Base-by-base conservation (phyloP, 2,113 vertebrate species). In the Lagopus leucura region DNA sequence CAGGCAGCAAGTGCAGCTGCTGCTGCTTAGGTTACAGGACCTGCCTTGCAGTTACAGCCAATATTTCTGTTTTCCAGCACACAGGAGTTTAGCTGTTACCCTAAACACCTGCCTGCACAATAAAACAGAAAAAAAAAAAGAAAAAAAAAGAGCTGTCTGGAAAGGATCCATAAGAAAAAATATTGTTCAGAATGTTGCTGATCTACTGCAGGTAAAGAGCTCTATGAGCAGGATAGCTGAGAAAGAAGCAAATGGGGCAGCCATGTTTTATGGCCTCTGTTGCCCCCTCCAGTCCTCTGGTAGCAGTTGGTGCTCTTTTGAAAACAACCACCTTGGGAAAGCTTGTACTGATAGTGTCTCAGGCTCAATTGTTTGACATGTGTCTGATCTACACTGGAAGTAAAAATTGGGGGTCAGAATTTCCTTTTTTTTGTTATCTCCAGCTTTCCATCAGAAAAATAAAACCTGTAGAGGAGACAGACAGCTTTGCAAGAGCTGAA, bases 251-350 rank as follows among this genome's bases (percentile, higher is more conserved):
- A 73, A 90, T 28, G 74, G 80, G 79, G 36, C 16, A 73, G 71
- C 61, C 78, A 75, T 60, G 82, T 96, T 96, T 95, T 86, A 93
- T 88, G 90, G 94, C 92, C 96, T 96, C 92, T 95, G 66, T 96
- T 96, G 96, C 96, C 95, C 96, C 91, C 96, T 96, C 95, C 95
- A 96, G 94, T 96, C 77, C 86, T 93, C 65, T 74, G 73, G 69
- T 82, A 93, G 94, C 88, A 96, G 92, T 65, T 22, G 2, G 71
- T 60, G 42, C 60, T 94, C 42, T 89, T 88, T 80, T 82, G 82
- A 71, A 94, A 88, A 94, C 78, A 91, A 86, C 16, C 32, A 8
- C 45, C 55, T 63, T 64, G 57, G 72, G 69, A 90, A 94, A 90
- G 65, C 13, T 61, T 84, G 73, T 22, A 40, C 52, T 83, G 74